Conservation (phyloP, 2,113 vertebrate species). For the Marmota monax region DNA sequence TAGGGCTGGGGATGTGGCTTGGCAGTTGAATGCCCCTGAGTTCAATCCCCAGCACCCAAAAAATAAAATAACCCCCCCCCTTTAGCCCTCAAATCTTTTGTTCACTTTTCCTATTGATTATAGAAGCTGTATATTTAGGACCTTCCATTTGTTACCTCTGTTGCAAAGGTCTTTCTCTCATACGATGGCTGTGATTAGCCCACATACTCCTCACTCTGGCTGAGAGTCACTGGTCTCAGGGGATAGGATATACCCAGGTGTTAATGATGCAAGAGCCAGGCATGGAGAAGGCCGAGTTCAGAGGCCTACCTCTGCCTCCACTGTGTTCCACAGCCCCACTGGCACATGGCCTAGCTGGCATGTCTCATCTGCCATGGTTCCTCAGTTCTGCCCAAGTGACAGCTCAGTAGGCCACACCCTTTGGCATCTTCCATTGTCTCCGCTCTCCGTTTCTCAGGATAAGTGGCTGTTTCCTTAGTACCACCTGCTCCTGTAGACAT, state of each 20-base stretch:
- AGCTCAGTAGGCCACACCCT: neutral
- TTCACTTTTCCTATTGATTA: neutral
- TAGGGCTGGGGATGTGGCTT: too few species aligned
- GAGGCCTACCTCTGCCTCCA: neutral
- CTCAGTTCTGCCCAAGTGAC: neutral
- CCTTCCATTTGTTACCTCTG: neutral
- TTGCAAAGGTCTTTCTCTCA: neutral
- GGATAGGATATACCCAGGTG: neutral
- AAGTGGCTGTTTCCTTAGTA: slow-evolving; percentile 61
- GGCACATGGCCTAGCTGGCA: accelerated
- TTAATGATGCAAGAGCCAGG: slow-evolving; percentile 22
- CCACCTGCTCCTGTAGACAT: slow-evolving; percentile 20
- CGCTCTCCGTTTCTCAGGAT: neutral
- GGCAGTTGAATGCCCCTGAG: too few species aligned
- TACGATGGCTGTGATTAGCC: neutral
- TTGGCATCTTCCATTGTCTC: neutral
- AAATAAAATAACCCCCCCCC: too few species aligned
- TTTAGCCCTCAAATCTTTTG: neutral
- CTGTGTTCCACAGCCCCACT: accelerated
- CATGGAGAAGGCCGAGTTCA: neutral
- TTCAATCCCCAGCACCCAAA: too few species aligned
- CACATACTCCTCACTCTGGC: neutral
- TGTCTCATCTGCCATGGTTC: neutral
- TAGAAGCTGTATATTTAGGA: slow-evolving; percentile 7
- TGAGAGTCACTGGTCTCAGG: neutral